These are phyloP conservation scores for Tromatobia lineatoria DNA, from an alignment of 2,888 invertebrate species.

Conservation along the genomic window DNA sequence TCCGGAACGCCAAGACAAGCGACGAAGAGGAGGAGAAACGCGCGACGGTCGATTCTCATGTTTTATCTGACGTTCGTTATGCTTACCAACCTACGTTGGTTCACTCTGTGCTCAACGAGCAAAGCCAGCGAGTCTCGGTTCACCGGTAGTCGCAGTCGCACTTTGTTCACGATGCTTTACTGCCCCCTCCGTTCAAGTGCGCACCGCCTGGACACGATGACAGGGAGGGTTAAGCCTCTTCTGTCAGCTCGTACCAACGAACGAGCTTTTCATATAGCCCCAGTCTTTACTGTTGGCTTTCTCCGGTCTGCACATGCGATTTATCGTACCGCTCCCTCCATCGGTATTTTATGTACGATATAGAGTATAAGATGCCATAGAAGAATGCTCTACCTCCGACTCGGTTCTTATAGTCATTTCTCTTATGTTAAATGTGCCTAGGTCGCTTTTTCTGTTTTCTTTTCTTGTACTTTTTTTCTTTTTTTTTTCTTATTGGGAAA, in stretches of 20 bases:
- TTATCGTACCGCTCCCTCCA: slow-evolving; percentile 43
- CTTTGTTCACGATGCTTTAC: slow-evolving; percentile 77
- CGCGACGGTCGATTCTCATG: slow-evolving; percentile 76
- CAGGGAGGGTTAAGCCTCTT: slow-evolving; percentile 16
- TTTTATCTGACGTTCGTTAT: slow-evolving; percentile 83
- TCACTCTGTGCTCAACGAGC: neutral
- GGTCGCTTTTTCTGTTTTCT: neutral
- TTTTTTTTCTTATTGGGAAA: neutral
- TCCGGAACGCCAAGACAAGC: slow-evolving; percentile 54
- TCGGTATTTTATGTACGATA: slow-evolving; percentile 50
- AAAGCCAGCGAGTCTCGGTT: neutral
- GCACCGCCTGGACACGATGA: slow-evolving; percentile 13
- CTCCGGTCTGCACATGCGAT: slow-evolving; percentile 44
- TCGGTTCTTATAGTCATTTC: slow-evolving; percentile 35
- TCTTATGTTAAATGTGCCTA: slow-evolving; percentile 12
- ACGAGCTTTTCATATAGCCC: slow-evolving; percentile 62
- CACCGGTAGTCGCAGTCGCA: slow-evolving; percentile 29
- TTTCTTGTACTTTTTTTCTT: neutral
- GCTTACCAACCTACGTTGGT: slow-evolving; percentile 58
- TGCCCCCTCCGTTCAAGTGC: slow-evolving; percentile 68
- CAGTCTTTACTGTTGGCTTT: slow-evolving; percentile 55
- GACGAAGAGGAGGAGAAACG: slow-evolving; percentile 15
- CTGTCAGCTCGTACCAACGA: slow-evolving; percentile 24
- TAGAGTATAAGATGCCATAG: slow-evolving; percentile 6
- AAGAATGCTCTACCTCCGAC: slow-evolving; percentile 22